phyloP scores from a whole-genome alignment of 2,888 invertebrate species.

The Falcaria lacertinaria region DNA sequence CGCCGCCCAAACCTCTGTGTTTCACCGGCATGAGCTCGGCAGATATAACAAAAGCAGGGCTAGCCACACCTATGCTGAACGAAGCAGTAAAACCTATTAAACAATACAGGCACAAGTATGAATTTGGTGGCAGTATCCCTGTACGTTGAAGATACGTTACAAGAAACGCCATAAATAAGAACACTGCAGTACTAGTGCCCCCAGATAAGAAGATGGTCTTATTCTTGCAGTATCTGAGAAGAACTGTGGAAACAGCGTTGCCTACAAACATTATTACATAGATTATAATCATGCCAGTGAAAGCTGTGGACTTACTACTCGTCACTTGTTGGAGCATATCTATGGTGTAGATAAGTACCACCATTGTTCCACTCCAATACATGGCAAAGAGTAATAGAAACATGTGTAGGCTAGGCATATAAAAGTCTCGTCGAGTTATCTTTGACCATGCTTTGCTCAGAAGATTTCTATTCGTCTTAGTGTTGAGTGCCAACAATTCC shows the following conservation, averaged over 20 bases:
- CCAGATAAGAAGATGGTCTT: slow-evolving; percentile 12
- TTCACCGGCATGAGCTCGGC: slow-evolving; percentile 20
- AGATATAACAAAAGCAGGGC: slow-evolving; percentile 9
- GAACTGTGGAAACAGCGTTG: slow-evolving; percentile 3
- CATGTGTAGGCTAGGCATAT: slow-evolving; percentile 11
- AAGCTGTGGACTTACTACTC: slow-evolving; percentile 5
- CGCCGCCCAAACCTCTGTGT: slow-evolving; percentile 18
- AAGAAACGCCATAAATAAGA: slow-evolving; percentile 5
- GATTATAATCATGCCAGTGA: slow-evolving; percentile 9
- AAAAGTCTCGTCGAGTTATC: slow-evolving; percentile 10
- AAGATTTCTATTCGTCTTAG: background rate
- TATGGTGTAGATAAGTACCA: slow-evolving; percentile 13
- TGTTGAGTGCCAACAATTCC: background rate
- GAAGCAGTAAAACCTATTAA: slow-evolving; percentile 10
- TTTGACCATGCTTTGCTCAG: background rate
- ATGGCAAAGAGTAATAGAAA: slow-evolving; percentile 9
- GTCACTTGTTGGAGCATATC: slow-evolving; percentile 10
- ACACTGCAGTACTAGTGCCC: slow-evolving; percentile 2
- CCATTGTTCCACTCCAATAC: slow-evolving; percentile 15
- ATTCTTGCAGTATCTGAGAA: slow-evolving; percentile 11
- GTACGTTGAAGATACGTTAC: slow-evolving; percentile 10
- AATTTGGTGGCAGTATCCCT: slow-evolving; percentile 8
- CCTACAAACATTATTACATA: slow-evolving; percentile 9
- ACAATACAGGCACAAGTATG: slow-evolving; percentile 11
- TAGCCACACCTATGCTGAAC: slow-evolving; percentile 10